These are phyloP conservation scores for Ciconia nigra DNA, from an alignment of 2,797 vertebrate genomes.

Conservation along the genomic window DNA sequence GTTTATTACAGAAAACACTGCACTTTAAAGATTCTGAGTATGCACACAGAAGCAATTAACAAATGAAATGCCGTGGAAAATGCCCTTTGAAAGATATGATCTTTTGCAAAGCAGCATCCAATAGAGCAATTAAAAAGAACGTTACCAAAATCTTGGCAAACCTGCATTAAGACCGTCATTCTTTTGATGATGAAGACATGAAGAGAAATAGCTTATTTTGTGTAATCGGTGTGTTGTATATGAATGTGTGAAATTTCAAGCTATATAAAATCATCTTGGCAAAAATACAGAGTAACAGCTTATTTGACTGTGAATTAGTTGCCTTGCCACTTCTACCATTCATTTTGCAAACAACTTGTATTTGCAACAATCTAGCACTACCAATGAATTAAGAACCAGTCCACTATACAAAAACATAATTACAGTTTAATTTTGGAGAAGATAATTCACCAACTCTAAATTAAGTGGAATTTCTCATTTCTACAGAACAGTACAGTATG, in stretches of 20 bases:
- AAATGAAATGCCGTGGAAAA: background rate
- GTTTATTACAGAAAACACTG: background rate
- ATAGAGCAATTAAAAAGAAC: background rate
- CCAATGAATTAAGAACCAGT: background rate
- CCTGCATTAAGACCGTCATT: background rate
- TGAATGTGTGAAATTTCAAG: background rate
- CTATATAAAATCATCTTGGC: background rate
- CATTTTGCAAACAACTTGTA: background rate
- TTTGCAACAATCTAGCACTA: background rate
- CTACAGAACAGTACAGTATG: background rate
- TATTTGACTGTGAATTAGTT: slow-evolving; percentile 20
- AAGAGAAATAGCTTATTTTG: background rate
- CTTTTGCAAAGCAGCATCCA: background rate
- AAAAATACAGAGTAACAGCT: background rate
- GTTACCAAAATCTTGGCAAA: background rate
- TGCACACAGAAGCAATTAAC: background rate
- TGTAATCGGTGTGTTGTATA: background rate
- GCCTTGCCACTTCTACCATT: background rate
- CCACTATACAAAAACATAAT: background rate
- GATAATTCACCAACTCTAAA: background rate
- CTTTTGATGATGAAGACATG: background rate
- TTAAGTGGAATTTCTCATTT: background rate
- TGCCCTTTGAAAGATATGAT: background rate
- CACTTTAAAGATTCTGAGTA: background rate
- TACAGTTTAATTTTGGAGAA: background rate